Percentiles rank a stretch among this genome's conserved stretches.
phyloP scores from a whole-genome alignment of 2,113 vertebrate species.

The Chloebia gouldiae region DNA sequence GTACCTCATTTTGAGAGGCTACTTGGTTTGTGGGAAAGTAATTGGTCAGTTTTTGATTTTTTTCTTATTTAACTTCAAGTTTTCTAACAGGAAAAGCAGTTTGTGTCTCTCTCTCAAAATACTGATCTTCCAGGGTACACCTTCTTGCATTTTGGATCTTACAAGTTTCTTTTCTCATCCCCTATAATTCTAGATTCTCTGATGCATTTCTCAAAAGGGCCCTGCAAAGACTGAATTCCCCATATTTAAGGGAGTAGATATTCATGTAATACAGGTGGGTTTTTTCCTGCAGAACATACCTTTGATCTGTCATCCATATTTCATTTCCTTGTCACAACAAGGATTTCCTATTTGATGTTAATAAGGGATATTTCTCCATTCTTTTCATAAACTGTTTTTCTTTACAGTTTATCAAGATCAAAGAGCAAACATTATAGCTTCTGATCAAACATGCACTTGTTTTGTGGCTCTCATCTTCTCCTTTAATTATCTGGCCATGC shows the following conservation, averaged over 20 bases:
- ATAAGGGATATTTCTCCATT: not conserved
- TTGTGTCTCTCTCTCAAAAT: not conserved
- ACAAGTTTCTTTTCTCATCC: not conserved
- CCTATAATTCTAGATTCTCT: not conserved
- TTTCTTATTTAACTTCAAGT: not conserved
- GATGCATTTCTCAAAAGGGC: not conserved
- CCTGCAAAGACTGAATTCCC: not conserved
- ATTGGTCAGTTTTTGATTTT: not conserved
- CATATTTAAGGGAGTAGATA: not conserved
- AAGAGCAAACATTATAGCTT: conserved; percentile 22
- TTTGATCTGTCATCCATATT: not conserved
- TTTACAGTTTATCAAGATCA: conserved; percentile 22
- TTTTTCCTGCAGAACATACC: not conserved
- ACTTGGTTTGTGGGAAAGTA: not conserved
- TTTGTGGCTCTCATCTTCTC: not conserved
- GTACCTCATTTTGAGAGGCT: not conserved
- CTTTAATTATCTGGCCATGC: conserved; percentile 20
- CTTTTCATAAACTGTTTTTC: conserved; percentile 29
- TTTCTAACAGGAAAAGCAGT: not conserved
- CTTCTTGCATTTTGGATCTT: not conserved
- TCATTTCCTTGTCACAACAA: not conserved
- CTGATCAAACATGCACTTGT: not conserved
- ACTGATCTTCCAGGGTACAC: not conserved
- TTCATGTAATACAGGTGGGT: not conserved
- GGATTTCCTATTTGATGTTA: not conserved